These are phyloP conservation scores for Heliconius cydno DNA, from an alignment of 2,888 invertebrate species.

Conservation along the genomic window DNA sequence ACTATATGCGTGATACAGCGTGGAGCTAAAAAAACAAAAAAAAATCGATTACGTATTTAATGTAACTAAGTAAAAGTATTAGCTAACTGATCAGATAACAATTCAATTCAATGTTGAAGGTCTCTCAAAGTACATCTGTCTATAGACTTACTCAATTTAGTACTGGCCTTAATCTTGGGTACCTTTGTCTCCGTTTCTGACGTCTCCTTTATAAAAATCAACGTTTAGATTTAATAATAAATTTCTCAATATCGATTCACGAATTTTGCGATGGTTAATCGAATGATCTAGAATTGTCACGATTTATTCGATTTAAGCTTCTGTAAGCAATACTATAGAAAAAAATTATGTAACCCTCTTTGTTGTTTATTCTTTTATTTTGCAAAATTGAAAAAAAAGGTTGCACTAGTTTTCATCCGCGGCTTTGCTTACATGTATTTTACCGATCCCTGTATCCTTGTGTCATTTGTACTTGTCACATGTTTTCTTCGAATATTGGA, in stretches of 20 bases:
- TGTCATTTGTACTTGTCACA: neutral
- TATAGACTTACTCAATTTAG: constrained; percentile 55
- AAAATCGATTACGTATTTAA: constrained; percentile 24
- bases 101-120: constrained; percentile 55
- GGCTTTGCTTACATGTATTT: neutral
- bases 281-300: constrained; percentile 33
- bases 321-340: constrained; percentile 28
- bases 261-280: constrained; percentile 31
- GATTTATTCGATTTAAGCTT: constrained; percentile 19
- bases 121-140: constrained; percentile 49
- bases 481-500: neutral
- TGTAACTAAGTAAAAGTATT: constrained; percentile 45
- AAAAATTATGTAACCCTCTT: constrained; percentile 25
- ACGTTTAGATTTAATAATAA: constrained; percentile 43
- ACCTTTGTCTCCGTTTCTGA: constrained; percentile 58
- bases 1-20: too few species aligned
- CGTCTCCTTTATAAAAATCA: constrained; percentile 56
- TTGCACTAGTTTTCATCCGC: too few species aligned
- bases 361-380: neutral
- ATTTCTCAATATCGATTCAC: constrained; percentile 47
- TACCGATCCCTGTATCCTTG: neutral
- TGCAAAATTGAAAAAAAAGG: too few species aligned
- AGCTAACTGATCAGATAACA: constrained; percentile 52
- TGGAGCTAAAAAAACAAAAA: neutral
- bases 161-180: constrained; percentile 39